Conservation (phyloP, 2,797 vertebrate genomes). For the Decapterus maruadsi region DNA sequence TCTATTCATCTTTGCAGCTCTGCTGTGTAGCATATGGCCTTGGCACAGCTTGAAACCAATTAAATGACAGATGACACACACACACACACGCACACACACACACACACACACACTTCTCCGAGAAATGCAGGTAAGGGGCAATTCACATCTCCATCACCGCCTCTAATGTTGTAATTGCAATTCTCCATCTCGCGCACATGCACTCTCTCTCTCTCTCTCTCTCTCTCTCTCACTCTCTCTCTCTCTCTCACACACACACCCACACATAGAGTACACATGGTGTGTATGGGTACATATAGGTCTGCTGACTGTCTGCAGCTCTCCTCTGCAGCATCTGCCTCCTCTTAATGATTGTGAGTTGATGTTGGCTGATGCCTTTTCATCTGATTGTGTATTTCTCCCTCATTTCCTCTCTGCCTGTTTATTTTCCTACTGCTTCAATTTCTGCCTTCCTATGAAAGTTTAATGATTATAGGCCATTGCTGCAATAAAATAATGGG, state of each 20-base stretch:
- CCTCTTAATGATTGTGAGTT: slow-evolving; percentile 2
- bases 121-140: slow-evolving; percentile 55
- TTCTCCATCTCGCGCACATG: not conserved
- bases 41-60: slow-evolving; percentile 51
- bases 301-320: no score
- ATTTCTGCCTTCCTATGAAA: slow-evolving; percentile 45
- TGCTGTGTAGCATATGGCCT: slow-evolving; percentile 37
- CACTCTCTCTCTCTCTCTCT: not conserved
- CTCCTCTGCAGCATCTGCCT: not conserved
- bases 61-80: slow-evolving; percentile 47
- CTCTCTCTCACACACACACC: not conserved
- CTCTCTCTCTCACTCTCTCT: no score
- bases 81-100: slow-evolving; percentile 2
- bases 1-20: slow-evolving; percentile 43
- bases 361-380: slow-evolving; percentile 10
- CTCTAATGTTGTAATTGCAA: slow-evolving; percentile 5
- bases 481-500: slow-evolving; percentile 32
- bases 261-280: no score
- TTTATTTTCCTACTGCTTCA: slow-evolving; percentile 46
- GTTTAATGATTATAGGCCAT: slow-evolving; percentile 48
- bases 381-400: slow-evolving; percentile 20
- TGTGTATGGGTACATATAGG: no score
- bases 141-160: slow-evolving; percentile 46
- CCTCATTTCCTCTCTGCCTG: slow-evolving; percentile 39
- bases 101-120: slow-evolving; percentile 9